Evolutionary conservation across 2,888 invertebrate species (phyloP), one percentile per base, ranked within the genome.

Genomic region (Encarsia formosa): DNA sequence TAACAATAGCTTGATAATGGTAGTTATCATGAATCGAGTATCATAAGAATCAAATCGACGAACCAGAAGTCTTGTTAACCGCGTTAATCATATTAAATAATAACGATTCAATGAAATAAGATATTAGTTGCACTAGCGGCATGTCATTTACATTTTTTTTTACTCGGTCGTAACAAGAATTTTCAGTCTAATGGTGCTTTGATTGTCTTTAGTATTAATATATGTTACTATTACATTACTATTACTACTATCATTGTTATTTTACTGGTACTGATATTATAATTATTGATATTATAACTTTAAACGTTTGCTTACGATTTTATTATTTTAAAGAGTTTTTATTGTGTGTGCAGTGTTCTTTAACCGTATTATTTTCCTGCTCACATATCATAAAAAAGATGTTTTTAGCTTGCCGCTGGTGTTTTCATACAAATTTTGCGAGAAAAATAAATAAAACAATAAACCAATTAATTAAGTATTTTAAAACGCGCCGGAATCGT

Each of bases 401-500:
- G 47, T 53, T 34, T 23, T 47, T 49, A 20, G 56, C 42, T 50
- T 47, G 56, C 40, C 50, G 50, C 50, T 53, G 53, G 46, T 48
- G 45, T 50, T 47, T 43, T 37, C 20, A 45, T 16, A 19, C 32
- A 45, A 42, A 26, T 20, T 45, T 44, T 24, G 23, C 46, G 22
- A 35, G 13, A 34, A 48, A 52, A 54, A 45, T 22, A 51, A 54
- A 44, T 34, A 22, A 48, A 50, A 46, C 18, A 52, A 38, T 35
- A 53, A 37, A 49, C 29, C 40, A 60, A 47, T 38, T 51, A 38
- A 43, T 49, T 34, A 49, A 39, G 46, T 45, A 34, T 49, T 49
- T 56, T 46, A 52, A 55, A 56, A 39, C 52, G 57, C 47, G 56
- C 48, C 49, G 54, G 54, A 48, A 51, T 54, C 47, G 37, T 56